phyloP scores from a whole-genome alignment of 1,140 invertebrate genomes.

The Trissolcus basalis region DNA sequence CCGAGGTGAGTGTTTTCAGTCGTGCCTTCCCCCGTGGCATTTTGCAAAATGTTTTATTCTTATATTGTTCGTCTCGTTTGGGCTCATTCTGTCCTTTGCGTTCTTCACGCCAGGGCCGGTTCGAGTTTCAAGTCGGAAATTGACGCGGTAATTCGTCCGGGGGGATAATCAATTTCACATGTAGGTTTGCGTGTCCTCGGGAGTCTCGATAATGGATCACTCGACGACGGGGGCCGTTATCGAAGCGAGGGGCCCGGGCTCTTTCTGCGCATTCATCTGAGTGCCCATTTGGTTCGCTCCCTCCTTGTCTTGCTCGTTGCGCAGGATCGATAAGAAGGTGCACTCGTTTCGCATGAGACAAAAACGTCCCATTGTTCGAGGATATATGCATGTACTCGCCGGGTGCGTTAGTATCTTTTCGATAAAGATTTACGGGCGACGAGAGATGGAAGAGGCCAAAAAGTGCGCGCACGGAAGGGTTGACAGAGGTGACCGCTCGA shows the following conservation, averaged over 20 bases:
- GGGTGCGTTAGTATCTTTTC: conserved; percentile 53
- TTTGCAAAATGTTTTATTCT: not conserved
- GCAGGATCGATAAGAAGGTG: conserved; percentile 63
- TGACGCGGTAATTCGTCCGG: conserved; percentile 48
- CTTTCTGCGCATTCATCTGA: conserved; percentile 53
- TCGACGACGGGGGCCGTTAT: conserved; percentile 56
- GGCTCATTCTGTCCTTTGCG: not conserved
- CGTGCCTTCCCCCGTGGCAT: no score
- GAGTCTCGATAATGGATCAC: conserved; percentile 53
- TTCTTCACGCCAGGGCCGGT: not conserved
- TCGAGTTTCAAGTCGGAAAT: conserved; percentile 4
- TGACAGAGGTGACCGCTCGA: conserved; percentile 47
- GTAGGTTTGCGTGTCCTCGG: conserved; percentile 34
- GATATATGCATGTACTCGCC: conserved; percentile 55
- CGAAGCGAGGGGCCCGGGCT: conserved; percentile 7
- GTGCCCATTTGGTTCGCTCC: conserved; percentile 15
- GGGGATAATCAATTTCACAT: conserved; percentile 49
- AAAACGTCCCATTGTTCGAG: conserved; percentile 66
- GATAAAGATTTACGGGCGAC: conserved; percentile 66
- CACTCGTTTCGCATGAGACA: conserved; percentile 63
- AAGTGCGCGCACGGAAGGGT: conserved; percentile 16
- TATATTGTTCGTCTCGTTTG: no score
- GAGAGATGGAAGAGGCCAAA: conserved; percentile 22
- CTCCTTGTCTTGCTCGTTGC: conserved; percentile 13
- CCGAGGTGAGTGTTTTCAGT: conserved; percentile 86